Evolutionary conservation across 2,888 invertebrate species (phyloP).

Genomic region (Pollenia amentaria): DNA sequence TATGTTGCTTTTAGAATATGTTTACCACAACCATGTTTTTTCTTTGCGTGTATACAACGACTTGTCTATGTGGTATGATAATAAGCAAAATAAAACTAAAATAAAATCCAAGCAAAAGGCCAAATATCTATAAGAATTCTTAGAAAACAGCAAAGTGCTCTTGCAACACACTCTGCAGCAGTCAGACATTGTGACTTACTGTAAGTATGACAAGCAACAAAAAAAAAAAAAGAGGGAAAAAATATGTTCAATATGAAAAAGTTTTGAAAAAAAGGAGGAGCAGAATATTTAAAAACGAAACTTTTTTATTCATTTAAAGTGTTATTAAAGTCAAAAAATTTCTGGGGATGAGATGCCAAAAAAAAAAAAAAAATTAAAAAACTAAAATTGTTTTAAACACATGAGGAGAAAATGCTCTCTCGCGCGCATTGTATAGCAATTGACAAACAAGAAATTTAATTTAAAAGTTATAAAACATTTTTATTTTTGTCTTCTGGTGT

Average conservation of each 20-base stretch:
- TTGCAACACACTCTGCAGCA: neutral
- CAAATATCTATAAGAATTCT: conserved; percentile 48
- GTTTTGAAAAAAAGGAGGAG: neutral
- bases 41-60: too few relatives aligned
- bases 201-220: neutral
- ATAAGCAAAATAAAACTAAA: conserved; percentile 2
- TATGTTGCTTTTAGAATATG: too few relatives aligned
- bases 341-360: conserved; percentile 21
- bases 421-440: neutral
- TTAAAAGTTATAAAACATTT: conserved; percentile 65
- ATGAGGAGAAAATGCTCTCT: neutral
- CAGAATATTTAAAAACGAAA: neutral
- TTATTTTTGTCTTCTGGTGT: conserved; percentile 29
- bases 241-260: conserved; percentile 16
- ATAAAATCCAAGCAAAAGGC: neutral
- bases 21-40: too few relatives aligned
- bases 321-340: conserved; percentile 48
- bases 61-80: conserved; percentile 28
- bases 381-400: neutral
- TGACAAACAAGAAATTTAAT: conserved; percentile 64
- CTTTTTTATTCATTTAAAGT: conserved; percentile 42
- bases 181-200: neutral
- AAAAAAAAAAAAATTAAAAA: neutral
- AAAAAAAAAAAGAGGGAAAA: neutral
- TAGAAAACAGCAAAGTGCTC: neutral